phyloP scores from a whole-genome alignment of 1,140 invertebrate species.

The Penaeus chinensis region DNA sequence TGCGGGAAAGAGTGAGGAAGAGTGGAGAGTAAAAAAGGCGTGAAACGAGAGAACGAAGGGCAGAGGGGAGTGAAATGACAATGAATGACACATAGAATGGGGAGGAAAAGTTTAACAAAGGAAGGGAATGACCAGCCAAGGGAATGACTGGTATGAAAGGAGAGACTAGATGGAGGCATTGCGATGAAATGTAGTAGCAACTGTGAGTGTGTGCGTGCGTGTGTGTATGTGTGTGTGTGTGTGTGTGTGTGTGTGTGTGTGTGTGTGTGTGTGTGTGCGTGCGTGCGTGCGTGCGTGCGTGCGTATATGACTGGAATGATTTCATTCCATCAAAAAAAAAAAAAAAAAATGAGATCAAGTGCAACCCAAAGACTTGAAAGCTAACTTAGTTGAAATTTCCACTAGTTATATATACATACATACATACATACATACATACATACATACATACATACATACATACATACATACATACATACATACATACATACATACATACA shows the following conservation, averaged over 20 bases:
- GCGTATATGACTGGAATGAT: neutral
- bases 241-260: slow-evolving; percentile 12
- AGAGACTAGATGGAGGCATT: too few relatives aligned
- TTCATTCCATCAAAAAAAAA: neutral
- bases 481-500: slow-evolving; percentile 10
- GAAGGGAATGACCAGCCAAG: too few relatives aligned
- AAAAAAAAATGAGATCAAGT: neutral
- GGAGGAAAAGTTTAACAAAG: too few relatives aligned
- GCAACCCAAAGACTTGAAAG: neutral
- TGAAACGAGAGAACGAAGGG: too few relatives aligned
- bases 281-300: neutral
- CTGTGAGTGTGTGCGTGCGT: neutral
- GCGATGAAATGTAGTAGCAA: too few relatives aligned
- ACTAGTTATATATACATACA: slow-evolving; percentile 2
- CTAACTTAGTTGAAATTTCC: neutral
- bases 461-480: slow-evolving; percentile 10
- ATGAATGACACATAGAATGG: too few relatives aligned
- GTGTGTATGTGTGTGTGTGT: slow-evolving; percentile 5
- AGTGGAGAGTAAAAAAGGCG: too few relatives aligned
- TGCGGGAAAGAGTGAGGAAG: too few relatives aligned
- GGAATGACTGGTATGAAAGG: too few relatives aligned
- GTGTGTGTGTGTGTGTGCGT: slow-evolving; percentile 4
- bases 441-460: slow-evolving; percentile 10
- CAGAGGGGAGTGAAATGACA: too few relatives aligned
- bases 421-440: slow-evolving; percentile 10